Evolutionary conservation across 2,888 invertebrate genomes (phyloP), one percentile per base, ranked within the genome.

Genomic region (Aphrophora alni): DNA sequence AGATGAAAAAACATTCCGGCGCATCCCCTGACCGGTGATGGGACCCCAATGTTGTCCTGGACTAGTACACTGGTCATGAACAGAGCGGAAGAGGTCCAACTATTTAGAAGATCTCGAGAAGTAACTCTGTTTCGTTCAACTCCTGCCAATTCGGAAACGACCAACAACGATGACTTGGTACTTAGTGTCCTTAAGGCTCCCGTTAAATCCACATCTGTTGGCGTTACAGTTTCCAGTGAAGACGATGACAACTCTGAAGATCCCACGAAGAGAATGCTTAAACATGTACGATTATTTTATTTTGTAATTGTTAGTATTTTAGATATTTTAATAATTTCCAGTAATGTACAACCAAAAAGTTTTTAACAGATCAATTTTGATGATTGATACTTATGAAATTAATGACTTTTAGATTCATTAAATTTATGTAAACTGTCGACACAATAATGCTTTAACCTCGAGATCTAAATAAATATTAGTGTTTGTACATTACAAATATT

Each of bases 41-140:
- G 82, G 76, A 81, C 82, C 51, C 82, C 72, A 81, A 82, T 82
- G 83, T 83, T 83, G 83, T 82, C 81, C 81, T 80, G 84, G 80
- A 77, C 80, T 79, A 72, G 80, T 80, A 76, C 80, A 24, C 82
- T 78, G 81, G 89, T 89, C 86, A 92, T 92, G 92, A 92, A 92
- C 89, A 90, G 92, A 82, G 91, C 91, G 83, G 92, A 92, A 87
- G 92, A 92, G 88, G 92, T 92, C 86, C 90, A 89, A 85, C 88
- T 92, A 85, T 92, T 90, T 86, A 89, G 92, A 84, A 92, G 92
- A 86, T 92, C 92, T 84, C 90, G 92, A 84, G 91, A 91, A 86
- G 88, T 92, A 82, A 90, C 89, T 85, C 85, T 86, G 89, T 88
- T 89, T 51, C 82, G 82, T 38, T 81, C 83, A 17, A 76, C 27